phyloP scores from a whole-genome alignment of 2,888 invertebrate genomes.

The Papilio protenor region DNA sequence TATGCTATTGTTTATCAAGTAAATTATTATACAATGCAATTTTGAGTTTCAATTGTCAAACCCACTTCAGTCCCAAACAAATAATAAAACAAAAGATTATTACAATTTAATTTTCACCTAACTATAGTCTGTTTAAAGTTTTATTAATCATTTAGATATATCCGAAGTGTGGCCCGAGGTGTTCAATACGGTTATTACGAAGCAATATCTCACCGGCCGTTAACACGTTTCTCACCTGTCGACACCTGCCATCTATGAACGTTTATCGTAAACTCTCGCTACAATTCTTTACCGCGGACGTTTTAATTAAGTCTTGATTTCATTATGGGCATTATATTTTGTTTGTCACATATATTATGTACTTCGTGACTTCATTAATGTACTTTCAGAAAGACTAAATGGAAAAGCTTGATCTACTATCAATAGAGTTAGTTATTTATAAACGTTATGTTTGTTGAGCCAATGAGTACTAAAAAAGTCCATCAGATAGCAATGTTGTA shows the following conservation, averaged over 20 bases:
- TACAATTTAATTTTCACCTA: not conserved
- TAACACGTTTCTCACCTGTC: conserved; percentile 80
- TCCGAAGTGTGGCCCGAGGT: conserved; percentile 13
- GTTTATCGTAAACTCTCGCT: conserved; percentile 74
- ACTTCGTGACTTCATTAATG: not conserved
- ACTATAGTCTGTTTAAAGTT: conserved; percentile 12
- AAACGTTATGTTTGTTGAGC: not conserved
- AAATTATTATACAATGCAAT: too few species aligned
- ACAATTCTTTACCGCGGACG: conserved; percentile 61
- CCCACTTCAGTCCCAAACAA: not conserved
- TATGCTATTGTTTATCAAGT: too few species aligned
- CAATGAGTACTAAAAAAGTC: not conserved
- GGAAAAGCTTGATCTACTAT: not conserved
- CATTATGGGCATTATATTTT: conserved; percentile 9
- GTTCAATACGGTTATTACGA: conserved; percentile 29
- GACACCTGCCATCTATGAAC: conserved; percentile 67
- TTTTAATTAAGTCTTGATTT: conserved; percentile 21
- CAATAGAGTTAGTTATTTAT: not conserved
- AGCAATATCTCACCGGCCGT: conserved; percentile 74
- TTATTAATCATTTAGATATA: conserved; percentile 7
- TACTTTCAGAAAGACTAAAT: not conserved
- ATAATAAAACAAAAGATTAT: not conserved
- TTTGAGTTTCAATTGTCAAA: too few species aligned
- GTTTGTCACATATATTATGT: not conserved
- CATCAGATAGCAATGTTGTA: not conserved